These are phyloP conservation scores for Oreocharis arfaki DNA, from an alignment of 2,113 vertebrate species.

Conservation along the genomic window DNA sequence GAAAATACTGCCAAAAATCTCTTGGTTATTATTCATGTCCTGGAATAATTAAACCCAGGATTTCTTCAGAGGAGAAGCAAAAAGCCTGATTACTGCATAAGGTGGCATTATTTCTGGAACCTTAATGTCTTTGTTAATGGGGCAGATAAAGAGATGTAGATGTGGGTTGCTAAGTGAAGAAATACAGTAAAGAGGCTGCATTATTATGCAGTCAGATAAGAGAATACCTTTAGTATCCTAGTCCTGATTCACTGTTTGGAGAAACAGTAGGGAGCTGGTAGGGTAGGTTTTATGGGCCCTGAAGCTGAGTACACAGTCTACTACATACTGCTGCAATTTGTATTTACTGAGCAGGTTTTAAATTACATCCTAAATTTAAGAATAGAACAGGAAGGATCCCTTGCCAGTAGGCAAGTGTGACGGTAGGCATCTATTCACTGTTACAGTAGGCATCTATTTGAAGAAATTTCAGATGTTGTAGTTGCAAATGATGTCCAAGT, in stretches of 20 bases:
- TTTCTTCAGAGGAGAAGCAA: not conserved
- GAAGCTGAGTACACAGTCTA: not conserved
- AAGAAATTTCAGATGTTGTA: not conserved
- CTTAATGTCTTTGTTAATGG: not conserved
- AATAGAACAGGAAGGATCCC: not conserved
- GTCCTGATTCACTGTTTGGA: not conserved
- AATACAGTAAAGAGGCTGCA: not conserved
- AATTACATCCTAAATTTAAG: not conserved
- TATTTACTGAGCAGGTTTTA: not conserved
- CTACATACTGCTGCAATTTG: not conserved
- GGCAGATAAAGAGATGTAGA: not conserved
- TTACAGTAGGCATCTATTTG: not conserved
- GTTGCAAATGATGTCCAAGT: not conserved
- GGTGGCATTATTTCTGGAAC: not conserved
- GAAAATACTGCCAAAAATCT: not conserved
- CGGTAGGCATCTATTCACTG: too few species aligned
- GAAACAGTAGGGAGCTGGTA: not conserved
- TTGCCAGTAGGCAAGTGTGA: too few species aligned
- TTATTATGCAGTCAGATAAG: not conserved
- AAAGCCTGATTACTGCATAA: not conserved
- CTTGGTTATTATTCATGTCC: not conserved
- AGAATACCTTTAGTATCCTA: not conserved
- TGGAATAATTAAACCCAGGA: not conserved
- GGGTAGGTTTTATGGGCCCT: not conserved
- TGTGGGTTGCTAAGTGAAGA: not conserved